Conservation (phyloP, 2,888 invertebrate genomes). For the Agonopterix subpropinquella region DNA sequence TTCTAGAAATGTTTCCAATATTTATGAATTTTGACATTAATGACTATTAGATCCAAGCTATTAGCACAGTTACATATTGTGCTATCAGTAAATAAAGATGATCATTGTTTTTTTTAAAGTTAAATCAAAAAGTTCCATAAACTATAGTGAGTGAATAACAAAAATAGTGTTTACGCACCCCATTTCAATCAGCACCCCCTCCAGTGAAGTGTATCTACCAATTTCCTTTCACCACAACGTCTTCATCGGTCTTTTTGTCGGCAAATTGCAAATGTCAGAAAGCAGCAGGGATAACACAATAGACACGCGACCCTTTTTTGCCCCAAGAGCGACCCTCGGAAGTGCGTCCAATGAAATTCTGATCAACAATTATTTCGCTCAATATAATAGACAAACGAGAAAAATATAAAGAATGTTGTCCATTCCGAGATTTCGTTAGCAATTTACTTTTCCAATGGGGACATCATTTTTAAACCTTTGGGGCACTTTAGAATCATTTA, state of each 20-base stretch:
- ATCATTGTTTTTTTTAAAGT: background rate
- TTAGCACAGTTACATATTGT: too few species aligned
- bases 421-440: too few species aligned
- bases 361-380: constrained; percentile 21
- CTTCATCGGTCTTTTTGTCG: constrained; percentile 19
- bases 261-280: constrained; percentile 34
- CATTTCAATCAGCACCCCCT: constrained; percentile 12
- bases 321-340: constrained; percentile 25
- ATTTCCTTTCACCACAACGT: constrained; percentile 23
- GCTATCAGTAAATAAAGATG: too few species aligned
- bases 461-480: too few species aligned
- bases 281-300: constrained; percentile 26
- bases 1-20: background rate
- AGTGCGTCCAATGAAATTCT: constrained; percentile 26
- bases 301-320: constrained; percentile 11
- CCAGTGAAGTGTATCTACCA: constrained; percentile 19
- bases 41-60: too few species aligned
- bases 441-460: too few species aligned
- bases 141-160: background rate
- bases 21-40: too few species aligned
- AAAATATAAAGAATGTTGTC: too few species aligned
- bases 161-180: constrained; percentile 1
- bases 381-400: constrained; percentile 6
- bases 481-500: too few species aligned
- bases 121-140: background rate